These are phyloP conservation scores for Laterallus jamaicensis DNA, from an alignment of 2,113 vertebrate species.

Conservation along the genomic window DNA sequence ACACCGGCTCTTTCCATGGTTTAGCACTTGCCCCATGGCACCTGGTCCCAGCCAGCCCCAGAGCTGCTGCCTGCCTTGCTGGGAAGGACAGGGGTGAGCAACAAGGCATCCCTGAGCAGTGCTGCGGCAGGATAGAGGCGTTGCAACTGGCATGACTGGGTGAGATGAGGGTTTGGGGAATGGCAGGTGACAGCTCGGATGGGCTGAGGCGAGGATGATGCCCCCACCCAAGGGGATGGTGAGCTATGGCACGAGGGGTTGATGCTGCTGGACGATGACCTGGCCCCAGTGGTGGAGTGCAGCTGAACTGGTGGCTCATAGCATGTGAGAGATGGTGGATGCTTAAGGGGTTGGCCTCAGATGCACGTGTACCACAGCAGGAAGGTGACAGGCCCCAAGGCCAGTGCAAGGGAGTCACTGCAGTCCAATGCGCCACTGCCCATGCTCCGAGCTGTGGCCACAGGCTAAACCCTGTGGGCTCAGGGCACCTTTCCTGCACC, in stretches of 20 bases:
- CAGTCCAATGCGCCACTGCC: neutral
- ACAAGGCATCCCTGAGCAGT: neutral
- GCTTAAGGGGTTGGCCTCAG: rapidly evolving
- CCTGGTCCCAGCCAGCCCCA: neutral
- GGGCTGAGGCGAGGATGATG: neutral
- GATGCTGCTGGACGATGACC: neutral
- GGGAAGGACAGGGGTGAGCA: neutral
- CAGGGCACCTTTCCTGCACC: neutral
- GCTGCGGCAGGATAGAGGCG: neutral
- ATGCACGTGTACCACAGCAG: rapidly evolving
- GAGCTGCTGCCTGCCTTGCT: neutral
- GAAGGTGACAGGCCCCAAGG: neutral
- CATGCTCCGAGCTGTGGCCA: neutral
- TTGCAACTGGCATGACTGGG: neutral
- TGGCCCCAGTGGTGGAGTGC: neutral
- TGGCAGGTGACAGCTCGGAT: neutral
- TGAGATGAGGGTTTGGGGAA: neutral
- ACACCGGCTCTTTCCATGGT: neutral
- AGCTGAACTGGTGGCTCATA: neutral
- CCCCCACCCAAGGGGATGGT: neutral
- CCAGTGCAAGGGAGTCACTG: neutral
- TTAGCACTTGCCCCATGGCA: neutral
- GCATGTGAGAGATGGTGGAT: neutral
- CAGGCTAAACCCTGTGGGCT: rapidly evolving
- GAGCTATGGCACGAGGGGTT: rapidly evolving